Base-by-base conservation (phyloP, 1,140 invertebrate species). In the Drosophila azteca region DNA sequence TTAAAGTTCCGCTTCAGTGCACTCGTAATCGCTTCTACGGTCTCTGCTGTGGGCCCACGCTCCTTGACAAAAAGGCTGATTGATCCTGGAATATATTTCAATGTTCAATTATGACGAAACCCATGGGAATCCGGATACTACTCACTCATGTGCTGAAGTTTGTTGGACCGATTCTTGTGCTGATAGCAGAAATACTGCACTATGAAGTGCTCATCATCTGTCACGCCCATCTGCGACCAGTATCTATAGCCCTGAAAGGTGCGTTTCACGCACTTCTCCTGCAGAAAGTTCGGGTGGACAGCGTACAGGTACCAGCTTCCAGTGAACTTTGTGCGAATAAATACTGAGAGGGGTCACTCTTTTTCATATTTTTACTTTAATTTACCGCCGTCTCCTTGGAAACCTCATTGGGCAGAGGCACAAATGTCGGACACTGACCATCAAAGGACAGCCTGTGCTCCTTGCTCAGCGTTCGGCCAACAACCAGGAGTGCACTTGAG, bases 1-100 rank as follows among this genome's bases (percentile, higher is more conserved):
- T 67, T 67, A 6, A 68, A 68, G 48, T 54, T 35, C 8, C 50
- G 22, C 8, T 49, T 68, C 20, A 54, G 48, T 22, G 55, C 65
- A 51, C 50, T 43, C 15, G n/a, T 11, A 35, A 58, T 45, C 2
- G 13, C 6, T 29, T 17, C 22, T 22, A 44, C 15, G 9, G 48
- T 58, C 8, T 9, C 24, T 2, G 13, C 8, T 13, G 46, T 48
- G 8, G 46, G 31, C 8, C 44, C 11, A 13, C 11, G 62, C 17
- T 57, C 44, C 6, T 31, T 31, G 3, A 31, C 53, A 20, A 50
- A 65, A 26, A 65, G 58, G 24, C 44, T 55, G 11, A 57, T 65
- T 8, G 63, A 51, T 57, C 45, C 62, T 57, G 7, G 22, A 43
- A 44, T 6, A 13, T 51, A n/a, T 24, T n/a, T 43, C 1, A 17